A percentile compares a stretch with the other conserved stretches of the same genome.
Conservation (phyloP, 2,888 invertebrate species). For the Acanthosepion esculentum region DNA sequence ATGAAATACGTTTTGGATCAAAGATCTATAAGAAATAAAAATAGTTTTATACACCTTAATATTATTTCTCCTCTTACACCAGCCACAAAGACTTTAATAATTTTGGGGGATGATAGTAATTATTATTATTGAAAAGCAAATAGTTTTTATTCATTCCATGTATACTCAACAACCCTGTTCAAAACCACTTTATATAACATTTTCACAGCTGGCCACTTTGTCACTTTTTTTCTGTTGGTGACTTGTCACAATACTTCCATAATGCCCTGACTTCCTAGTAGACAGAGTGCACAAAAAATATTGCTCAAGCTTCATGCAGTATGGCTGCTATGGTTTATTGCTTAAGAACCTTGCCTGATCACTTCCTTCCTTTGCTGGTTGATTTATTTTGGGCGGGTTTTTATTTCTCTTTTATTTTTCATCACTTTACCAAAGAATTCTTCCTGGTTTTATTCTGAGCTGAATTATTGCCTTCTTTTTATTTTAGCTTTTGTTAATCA, state of each 20-base stretch:
- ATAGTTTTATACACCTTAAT: too few relatives aligned
- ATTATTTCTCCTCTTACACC: too few relatives aligned
- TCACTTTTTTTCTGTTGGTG: not conserved
- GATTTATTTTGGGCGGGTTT: not conserved
- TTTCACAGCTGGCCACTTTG: not conserved
- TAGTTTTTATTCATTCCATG: too few relatives aligned
- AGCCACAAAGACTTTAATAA: too few relatives aligned
- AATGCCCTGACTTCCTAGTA: not conserved
- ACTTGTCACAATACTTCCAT: not conserved
- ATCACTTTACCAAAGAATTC: not conserved
- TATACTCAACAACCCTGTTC: not conserved
- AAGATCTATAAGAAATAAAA: too few relatives aligned
- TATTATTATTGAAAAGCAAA: too few relatives aligned
- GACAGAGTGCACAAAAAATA: not conserved
- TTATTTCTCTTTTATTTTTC: not conserved
- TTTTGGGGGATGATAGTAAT: too few relatives aligned
- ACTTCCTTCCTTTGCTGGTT: not conserved
- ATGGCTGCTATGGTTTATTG: not conserved
- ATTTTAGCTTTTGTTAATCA: not conserved
- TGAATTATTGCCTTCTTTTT: not conserved
- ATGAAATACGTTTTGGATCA: too few relatives aligned
- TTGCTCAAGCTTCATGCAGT: not conserved
- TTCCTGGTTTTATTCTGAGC: not conserved
- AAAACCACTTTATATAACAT: not conserved
- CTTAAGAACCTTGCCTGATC: not conserved